Conservation (phyloP, 1,140 invertebrate genomes). For the Homarus americanus region DNA sequence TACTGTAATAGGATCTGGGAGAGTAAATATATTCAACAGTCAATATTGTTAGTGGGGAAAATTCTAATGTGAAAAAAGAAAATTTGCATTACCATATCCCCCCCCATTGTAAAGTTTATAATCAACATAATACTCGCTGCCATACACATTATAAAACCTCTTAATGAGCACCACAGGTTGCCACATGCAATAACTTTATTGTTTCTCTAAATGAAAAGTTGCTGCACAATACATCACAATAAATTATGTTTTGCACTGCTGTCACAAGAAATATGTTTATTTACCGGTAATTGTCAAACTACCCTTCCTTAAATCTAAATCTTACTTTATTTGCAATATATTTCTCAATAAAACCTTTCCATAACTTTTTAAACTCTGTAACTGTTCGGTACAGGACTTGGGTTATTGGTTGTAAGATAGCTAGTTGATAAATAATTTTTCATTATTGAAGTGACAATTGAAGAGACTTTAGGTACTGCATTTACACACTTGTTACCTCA, state of each 20-base stretch:
- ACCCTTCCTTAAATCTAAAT: too few species aligned
- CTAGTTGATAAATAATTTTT: too few species aligned
- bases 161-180: background rate
- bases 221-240: background rate
- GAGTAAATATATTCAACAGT: background rate
- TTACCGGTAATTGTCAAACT: too few species aligned
- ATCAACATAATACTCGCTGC: background rate
- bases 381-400: too few species aligned
- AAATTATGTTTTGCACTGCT: background rate
- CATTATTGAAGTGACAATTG: too few species aligned
- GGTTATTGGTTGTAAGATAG: too few species aligned
- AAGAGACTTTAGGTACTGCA: too few species aligned
- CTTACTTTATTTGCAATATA: too few species aligned
- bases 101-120: background rate
- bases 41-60: background rate
- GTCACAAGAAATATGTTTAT: too few species aligned
- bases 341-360: too few species aligned
- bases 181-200: background rate
- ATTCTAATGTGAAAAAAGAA: background rate
- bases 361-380: too few species aligned
- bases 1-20: background rate
- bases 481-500: too few species aligned
- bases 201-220: background rate
- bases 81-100: conserved; percentile 11
- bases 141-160: background rate